A percentile compares a stretch with the other conserved stretches of the same genome.
These are phyloP conservation scores for Erythrocebus patas DNA, from an alignment of 2,113 vertebrate species.

Conservation along the genomic window DNA sequence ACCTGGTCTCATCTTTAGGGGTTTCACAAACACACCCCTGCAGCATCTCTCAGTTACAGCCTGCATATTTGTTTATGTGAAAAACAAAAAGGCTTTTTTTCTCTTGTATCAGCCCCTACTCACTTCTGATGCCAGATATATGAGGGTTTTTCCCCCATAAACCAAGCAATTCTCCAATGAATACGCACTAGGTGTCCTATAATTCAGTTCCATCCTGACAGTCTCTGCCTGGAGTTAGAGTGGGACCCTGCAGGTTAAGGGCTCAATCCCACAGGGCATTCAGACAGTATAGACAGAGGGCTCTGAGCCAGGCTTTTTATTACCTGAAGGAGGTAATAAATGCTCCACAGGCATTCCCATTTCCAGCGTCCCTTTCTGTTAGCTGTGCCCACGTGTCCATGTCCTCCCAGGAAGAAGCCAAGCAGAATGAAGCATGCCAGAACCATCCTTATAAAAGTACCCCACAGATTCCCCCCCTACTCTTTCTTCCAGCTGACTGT, in stretches of 20 bases:
- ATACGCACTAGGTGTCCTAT: background rate
- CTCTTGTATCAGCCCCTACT: background rate
- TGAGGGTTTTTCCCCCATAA: background rate
- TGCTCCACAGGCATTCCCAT: background rate
- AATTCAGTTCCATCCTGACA: background rate
- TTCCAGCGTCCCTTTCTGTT: background rate
- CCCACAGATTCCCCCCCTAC: background rate
- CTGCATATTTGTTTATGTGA: background rate
- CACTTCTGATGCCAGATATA: no score
- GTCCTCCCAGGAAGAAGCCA: background rate
- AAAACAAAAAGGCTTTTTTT: background rate
- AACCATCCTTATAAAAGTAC: background rate
- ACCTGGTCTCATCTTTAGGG: background rate
- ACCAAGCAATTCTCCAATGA: background rate
- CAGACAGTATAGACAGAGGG: background rate
- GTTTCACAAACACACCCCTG: background rate
- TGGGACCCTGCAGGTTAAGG: no score
- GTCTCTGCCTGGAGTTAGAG: background rate
- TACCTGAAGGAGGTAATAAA: background rate
- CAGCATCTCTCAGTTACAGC: no score
- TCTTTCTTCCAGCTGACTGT: no score
- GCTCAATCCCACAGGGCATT: background rate
- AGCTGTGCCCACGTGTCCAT: background rate
- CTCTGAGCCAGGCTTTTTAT: background rate
- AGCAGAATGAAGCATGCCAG: background rate